These are phyloP conservation scores for Drosophila bocki DNA, from an alignment of 1,140 invertebrate species.

Conservation along the genomic window DNA sequence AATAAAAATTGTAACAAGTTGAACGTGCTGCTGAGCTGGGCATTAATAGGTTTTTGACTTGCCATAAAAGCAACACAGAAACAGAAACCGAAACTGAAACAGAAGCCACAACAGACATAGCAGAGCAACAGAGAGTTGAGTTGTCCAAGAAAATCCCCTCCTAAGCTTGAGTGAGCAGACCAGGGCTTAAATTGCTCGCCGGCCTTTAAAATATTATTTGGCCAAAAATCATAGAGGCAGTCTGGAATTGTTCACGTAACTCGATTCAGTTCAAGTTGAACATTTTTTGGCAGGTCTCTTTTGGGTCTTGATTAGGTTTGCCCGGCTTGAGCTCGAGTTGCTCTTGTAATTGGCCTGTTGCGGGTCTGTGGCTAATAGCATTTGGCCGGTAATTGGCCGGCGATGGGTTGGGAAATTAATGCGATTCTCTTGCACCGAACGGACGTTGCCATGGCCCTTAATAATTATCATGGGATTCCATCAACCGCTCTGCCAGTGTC, in stretches of 20 bases:
- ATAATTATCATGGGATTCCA: slow-evolving; percentile 52
- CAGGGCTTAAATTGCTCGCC: slow-evolving; percentile 55
- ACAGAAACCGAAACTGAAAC: slow-evolving; percentile 43
- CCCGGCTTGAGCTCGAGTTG: slow-evolving; percentile 11
- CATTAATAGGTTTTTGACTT: slow-evolving; percentile 83
- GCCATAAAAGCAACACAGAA: slow-evolving; percentile 62
- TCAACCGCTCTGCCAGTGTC: slow-evolving; percentile 5
- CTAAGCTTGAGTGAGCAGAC: slow-evolving; percentile 34
- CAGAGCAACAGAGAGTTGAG: slow-evolving; percentile 9
- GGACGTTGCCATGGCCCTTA: slow-evolving; percentile 50
- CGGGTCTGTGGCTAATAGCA: slow-evolving; percentile 62
- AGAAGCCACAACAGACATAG: slow-evolving; percentile 22
- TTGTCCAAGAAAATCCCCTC: slow-evolving; percentile 45
- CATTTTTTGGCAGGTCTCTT: slow-evolving; percentile 43
- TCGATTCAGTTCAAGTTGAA: slow-evolving; percentile 41
- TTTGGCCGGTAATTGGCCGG: slow-evolving; percentile 56
- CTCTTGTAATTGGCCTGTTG: slow-evolving; percentile 58
- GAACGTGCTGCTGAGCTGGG: slow-evolving; percentile 71
- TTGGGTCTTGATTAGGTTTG: slow-evolving; percentile 53
- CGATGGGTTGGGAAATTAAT: slow-evolving; percentile 48
- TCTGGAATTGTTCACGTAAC: slow-evolving; percentile 40
- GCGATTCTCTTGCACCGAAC: slow-evolving; percentile 47
- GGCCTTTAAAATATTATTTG: slow-evolving; percentile 68
- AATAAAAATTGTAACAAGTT: slow-evolving; percentile 80
- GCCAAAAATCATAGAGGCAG: slow-evolving; percentile 41